Conservation (phyloP, 2,888 invertebrate species). For the Mycalesis mineus region DNA sequence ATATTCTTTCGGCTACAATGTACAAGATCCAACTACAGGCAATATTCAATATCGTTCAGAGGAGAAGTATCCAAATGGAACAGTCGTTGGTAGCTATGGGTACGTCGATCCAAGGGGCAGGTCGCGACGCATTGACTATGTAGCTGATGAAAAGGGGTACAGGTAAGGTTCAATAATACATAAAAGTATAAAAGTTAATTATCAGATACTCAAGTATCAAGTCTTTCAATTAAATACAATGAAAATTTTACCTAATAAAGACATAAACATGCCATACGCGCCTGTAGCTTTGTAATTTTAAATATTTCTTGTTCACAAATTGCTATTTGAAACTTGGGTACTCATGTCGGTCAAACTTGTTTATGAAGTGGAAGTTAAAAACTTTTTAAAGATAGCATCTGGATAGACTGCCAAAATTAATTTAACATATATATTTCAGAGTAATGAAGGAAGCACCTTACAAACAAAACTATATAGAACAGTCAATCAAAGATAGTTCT, state of each 20-base stretch:
- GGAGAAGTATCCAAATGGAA: constrained; percentile 83
- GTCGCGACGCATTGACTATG: constrained; percentile 79
- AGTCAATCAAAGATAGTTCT: constrained; percentile 16
- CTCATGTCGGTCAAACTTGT: too few species aligned
- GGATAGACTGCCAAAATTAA: too few species aligned
- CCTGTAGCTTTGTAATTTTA: neutral
- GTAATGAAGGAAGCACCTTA: constrained; percentile 26
- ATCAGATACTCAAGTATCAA: too few species aligned
- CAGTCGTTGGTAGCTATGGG: constrained; percentile 85
- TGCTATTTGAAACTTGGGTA: neutral
- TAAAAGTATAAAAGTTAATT: neutral
- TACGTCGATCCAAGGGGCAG: constrained; percentile 81
- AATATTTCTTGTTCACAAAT: neutral
- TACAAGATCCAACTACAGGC: constrained; percentile 80
- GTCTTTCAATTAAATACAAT: too few species aligned
- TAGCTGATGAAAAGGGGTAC: constrained; percentile 82
- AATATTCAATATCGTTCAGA: constrained; percentile 86
- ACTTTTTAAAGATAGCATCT: neutral
- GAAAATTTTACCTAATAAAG: too few species aligned
- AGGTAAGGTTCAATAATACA: constrained; percentile 59
- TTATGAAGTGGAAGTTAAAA: neutral
- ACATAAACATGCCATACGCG: too few species aligned
- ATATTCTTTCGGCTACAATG: constrained; percentile 85
- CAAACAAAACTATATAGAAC: constrained; percentile 15
- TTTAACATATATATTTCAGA: constrained; percentile 26